phyloP scores from a whole-genome alignment of 37 sponge, comb jelly and placozoan genomes.

The Eunapius fragilis region DNA sequence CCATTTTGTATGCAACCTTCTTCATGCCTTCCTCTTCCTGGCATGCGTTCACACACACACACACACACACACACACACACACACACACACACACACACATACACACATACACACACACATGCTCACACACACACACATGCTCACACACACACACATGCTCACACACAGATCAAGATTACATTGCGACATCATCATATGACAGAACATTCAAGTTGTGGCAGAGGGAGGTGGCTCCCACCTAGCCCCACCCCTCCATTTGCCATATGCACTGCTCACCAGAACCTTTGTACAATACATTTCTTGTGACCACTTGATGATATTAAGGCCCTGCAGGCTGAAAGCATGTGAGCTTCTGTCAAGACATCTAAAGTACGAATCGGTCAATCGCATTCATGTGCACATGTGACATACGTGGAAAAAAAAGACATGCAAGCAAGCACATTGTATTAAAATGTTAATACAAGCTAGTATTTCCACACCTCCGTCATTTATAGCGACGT shows the following conservation, averaged over 20 bases:
- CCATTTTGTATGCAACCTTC: not conserved
- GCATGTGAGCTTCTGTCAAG: too few relatives aligned
- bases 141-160: not conserved
- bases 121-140: not conserved
- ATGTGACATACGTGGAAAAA: too few relatives aligned
- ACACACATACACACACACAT: not conserved
- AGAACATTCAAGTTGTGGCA: slow-evolving; percentile 99
- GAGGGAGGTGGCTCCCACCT: slow-evolving; percentile 22
- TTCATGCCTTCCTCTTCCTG: not conserved
- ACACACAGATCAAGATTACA: slow-evolving; percentile 74
- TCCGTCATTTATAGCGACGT: too few relatives aligned
- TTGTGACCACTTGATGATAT: not conserved
- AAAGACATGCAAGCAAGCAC: too few relatives aligned
- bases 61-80: not conserved
- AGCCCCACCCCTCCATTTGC: not conserved
- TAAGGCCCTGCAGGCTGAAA: not conserved
- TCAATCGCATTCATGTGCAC: too few relatives aligned
- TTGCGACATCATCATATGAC: slow-evolving; percentile 95
- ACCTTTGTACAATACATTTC: not conserved
- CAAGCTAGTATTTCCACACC: too few relatives aligned
- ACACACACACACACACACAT: not conserved
- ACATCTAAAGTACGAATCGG: too few relatives aligned
- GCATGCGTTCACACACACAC: not conserved
- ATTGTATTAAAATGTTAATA: too few relatives aligned
- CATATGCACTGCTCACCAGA: not conserved